Percentiles rank a stretch among this genome's conserved stretches.
These are phyloP conservation scores for Microtus ochrogaster DNA, from an alignment of 2,113 vertebrate genomes.

Conservation along the genomic window DNA sequence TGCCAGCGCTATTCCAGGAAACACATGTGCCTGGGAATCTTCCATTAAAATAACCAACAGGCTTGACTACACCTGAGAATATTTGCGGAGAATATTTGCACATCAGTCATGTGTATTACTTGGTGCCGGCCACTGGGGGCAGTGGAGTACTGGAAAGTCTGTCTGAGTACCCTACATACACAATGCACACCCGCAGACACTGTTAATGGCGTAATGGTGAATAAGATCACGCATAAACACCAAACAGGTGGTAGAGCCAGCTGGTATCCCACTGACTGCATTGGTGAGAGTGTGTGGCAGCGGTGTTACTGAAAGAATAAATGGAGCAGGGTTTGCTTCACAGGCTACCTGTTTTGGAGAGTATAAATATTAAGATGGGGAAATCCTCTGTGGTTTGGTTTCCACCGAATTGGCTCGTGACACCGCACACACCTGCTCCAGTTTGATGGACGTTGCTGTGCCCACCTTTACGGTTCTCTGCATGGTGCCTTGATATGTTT, in stretches of 20 bases:
- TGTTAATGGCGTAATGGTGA: background rate
- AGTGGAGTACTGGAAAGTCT: background rate
- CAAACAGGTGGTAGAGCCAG: background rate
- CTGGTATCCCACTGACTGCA: fast-evolving
- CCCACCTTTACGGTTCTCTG: fast-evolving
- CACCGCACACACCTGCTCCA: background rate
- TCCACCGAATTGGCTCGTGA: background rate
- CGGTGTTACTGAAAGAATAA: background rate
- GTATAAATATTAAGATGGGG: background rate
- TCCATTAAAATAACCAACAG: background rate
- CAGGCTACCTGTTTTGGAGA: background rate
- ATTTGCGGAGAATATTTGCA: background rate
- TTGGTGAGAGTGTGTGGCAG: background rate
- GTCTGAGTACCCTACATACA: background rate
- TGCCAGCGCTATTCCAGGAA: background rate
- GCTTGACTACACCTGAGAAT: background rate
- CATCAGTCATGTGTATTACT: background rate
- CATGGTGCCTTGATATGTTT: fast-evolving
- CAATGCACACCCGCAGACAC: background rate
- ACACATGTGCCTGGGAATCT: background rate
- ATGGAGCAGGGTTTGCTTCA: background rate
- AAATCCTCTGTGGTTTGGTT: background rate
- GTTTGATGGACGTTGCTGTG: background rate
- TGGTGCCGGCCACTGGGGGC: background rate
- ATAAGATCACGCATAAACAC: background rate